Conservation (phyloP, 2,888 invertebrate genomes). For the Tetranychus piercei region DNA sequence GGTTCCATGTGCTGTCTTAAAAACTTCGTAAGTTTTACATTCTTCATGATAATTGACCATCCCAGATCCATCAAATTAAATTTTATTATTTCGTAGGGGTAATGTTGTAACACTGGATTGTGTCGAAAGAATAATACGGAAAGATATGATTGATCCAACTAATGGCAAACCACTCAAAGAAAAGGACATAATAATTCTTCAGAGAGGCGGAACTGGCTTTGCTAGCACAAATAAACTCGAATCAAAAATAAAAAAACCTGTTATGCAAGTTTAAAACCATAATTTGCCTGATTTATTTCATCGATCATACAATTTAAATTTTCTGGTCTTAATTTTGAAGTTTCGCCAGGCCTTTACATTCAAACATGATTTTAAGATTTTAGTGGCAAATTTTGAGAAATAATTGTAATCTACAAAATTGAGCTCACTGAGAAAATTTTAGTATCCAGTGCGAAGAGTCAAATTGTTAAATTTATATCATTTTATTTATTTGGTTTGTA, state of each 20-base stretch:
- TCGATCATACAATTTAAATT: no score
- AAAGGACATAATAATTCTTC: constrained; percentile 74
- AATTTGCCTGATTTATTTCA: no score
- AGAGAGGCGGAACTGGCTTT: constrained; percentile 90
- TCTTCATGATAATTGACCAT: constrained; percentile 1
- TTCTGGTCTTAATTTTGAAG: no score
- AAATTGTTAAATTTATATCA: no score
- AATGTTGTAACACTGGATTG: constrained; percentile 90
- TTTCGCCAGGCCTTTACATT: no score
- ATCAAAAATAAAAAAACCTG: constrained; percentile 34
- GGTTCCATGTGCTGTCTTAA: constrained; percentile 76
- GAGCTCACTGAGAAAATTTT: no score
- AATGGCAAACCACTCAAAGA: constrained; percentile 64
- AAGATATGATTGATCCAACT: constrained; percentile 87
- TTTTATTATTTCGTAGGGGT: constrained; percentile 37
- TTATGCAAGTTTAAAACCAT: constrained; percentile 26
- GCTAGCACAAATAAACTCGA: constrained; percentile 64
- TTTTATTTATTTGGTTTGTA: no score
- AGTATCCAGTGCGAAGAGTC: no score
- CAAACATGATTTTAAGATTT: no score
- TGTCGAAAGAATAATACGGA: constrained; percentile 82
- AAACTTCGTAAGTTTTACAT: constrained; percentile 49
- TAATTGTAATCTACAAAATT: no score
- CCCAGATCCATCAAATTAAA: neutral
- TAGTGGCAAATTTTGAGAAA: no score